A percentile compares a stretch with the other conserved stretches of the same genome.
Evolutionary conservation across 23 tunicate species (phyloP).

Genomic region (Styela plicata): DNA sequence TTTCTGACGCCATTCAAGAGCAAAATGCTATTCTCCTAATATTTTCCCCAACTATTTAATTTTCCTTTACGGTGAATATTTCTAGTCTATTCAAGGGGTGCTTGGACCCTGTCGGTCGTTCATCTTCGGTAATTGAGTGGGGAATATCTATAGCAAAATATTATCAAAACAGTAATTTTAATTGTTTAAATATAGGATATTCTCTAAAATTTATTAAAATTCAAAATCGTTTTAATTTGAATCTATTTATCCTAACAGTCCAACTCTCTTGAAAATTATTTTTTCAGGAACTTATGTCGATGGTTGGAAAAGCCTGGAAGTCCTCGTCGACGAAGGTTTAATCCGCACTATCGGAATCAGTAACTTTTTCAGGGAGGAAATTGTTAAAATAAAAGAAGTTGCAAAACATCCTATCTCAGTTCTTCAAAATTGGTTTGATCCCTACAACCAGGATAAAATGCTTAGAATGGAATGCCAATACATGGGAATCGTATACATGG

Average conservation of each 20-base stretch:
- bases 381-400: constrained; percentile 23
- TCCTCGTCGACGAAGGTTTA: constrained; percentile 33
- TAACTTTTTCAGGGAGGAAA: constrained; percentile 30
- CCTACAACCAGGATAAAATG: constrained; percentile 28
- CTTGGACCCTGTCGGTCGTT: no score
- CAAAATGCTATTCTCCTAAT: no score
- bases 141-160: no score
- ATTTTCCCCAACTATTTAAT: no score
- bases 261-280: no score
- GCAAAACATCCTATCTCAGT: constrained; percentile 25
- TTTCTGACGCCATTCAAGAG: no score
- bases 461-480: neutral
- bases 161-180: no score
- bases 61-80: no score
- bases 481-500: constrained; percentile 21
- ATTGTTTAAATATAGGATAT: neutral
- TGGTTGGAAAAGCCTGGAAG: constrained; percentile 38
- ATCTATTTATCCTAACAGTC: no score
- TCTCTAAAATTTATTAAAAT: neutral
- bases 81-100: no score
- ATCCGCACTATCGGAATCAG: constrained; percentile 35
- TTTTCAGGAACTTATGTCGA: constrained; percentile 27
- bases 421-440: constrained; percentile 51
- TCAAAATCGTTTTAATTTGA: neutral
- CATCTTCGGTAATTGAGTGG: no score